These are phyloP conservation scores for Danio tinwini DNA, from an alignment of 2,797 vertebrate genomes.

Conservation along the genomic window DNA sequence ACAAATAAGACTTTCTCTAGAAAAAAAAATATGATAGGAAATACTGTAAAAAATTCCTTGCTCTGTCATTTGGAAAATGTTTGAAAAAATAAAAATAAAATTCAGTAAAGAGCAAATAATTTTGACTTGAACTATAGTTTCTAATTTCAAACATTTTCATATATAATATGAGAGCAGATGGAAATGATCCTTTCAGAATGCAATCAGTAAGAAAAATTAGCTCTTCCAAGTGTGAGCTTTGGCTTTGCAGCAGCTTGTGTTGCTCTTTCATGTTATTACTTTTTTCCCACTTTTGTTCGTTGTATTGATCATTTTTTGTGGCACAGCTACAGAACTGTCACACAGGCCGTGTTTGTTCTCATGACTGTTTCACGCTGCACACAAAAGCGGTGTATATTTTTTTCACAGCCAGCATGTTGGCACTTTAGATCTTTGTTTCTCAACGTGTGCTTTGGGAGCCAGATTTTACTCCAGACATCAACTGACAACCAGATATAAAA, in stretches of 20 bases:
- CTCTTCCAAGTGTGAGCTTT: not conserved
- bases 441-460: not conserved
- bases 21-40: too few relatives aligned
- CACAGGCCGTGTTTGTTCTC: conserved; percentile 12
- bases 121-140: too few relatives aligned
- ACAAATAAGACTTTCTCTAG: too few relatives aligned
- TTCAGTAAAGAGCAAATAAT: too few relatives aligned
- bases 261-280: not conserved
- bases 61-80: too few relatives aligned
- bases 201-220: not conserved
- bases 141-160: not conserved
- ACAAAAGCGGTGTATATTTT: conserved; percentile 4
- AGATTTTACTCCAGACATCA: not conserved
- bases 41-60: too few relatives aligned
- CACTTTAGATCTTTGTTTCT: not conserved
- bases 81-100: too few relatives aligned
- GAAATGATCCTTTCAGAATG: not conserved
- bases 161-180: not conserved
- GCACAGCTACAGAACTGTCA: not conserved
- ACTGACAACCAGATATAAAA: not conserved
- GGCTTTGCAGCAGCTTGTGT: not conserved
- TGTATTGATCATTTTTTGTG: conserved; percentile 8
- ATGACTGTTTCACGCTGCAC: not conserved
- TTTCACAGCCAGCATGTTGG: conserved; percentile 1
- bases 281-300: too few relatives aligned